These are phyloP conservation scores for Hirtodrosophila confusa DNA, from an alignment of 2,888 invertebrate species.

Conservation along the genomic window DNA sequence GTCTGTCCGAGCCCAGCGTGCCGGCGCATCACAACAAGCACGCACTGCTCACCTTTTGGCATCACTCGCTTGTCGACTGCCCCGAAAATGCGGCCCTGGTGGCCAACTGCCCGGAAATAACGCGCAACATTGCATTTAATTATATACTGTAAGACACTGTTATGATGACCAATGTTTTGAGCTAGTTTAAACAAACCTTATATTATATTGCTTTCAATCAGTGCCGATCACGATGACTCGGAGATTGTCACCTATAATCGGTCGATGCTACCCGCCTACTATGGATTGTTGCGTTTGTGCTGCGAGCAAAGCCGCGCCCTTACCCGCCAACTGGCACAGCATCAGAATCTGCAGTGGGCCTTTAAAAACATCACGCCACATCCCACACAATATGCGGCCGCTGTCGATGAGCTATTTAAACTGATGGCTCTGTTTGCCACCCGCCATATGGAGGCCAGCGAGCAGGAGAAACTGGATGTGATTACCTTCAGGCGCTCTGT, in stretches of 20 bases:
- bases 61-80: conserved; percentile 95
- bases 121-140: conserved; percentile 97
- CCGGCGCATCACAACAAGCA: conserved; percentile 98
- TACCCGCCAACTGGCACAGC: conserved; percentile 93
- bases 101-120: conserved; percentile 93
- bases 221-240: conserved; percentile 98
- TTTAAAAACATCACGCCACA: conserved; percentile 98
- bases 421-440: conserved; percentile 94
- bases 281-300: conserved; percentile 94
- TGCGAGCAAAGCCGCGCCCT: conserved; percentile 95
- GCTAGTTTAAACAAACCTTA: background rate
- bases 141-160: conserved; percentile 93
- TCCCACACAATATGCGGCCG: conserved; percentile 95
- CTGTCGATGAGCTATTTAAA: conserved; percentile 96
- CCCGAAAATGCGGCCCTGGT: conserved; percentile 96
- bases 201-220: conserved; percentile 76
- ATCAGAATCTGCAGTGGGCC: conserved; percentile 98
- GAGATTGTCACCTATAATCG: conserved; percentile 97
- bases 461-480: conserved; percentile 92
- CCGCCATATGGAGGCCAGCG: conserved; percentile 91
- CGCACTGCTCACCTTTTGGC: conserved; percentile 96
- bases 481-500: conserved; percentile 93
- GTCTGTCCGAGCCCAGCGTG: conserved; percentile 96
- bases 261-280: conserved; percentile 96
- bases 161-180: background rate